These are phyloP conservation scores for Drosophila mojavensis DNA, from an alignment of 1,140 invertebrate species.

Conservation along the genomic window DNA sequence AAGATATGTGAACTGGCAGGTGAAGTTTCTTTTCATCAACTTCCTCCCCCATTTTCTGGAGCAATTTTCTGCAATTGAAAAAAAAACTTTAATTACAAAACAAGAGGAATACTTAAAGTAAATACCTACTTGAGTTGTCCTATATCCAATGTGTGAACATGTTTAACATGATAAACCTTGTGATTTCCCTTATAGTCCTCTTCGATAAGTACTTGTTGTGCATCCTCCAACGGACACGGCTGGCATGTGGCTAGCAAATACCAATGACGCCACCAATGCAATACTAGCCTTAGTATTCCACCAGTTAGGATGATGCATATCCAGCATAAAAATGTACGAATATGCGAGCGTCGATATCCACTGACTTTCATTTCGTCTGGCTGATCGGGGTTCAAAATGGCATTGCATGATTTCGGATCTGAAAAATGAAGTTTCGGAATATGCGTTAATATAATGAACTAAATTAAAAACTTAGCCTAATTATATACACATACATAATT, in stretches of 20 bases:
- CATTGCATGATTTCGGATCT: conserved; percentile 66
- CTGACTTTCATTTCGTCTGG: conserved; percentile 89
- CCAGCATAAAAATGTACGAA: conserved; percentile 86
- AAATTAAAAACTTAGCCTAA: neutral
- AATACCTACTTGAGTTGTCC: conserved; percentile 68
- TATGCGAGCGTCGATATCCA: conserved; percentile 86
- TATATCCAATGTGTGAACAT: conserved; percentile 76
- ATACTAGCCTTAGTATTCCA: conserved; percentile 91
- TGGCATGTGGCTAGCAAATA: conserved; percentile 90
- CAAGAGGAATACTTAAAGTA: neutral
- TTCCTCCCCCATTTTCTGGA: conserved; percentile 23
- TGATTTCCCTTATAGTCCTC: conserved; percentile 90
- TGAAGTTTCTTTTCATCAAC: conserved; percentile 62
- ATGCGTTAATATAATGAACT: neutral
- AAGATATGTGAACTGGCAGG: conserved; percentile 71
- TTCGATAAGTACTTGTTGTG: conserved; percentile 91
- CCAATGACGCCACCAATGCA: conserved; percentile 94
- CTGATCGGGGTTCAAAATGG: conserved; percentile 86
- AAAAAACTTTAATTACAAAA: neutral
- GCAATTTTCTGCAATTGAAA: conserved; percentile 25
- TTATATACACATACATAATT: neutral
- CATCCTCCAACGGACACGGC: conserved; percentile 88
- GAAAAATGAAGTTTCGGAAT: conserved; percentile 12
- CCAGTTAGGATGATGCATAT: conserved; percentile 87
- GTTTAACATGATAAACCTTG: conserved; percentile 88